Base-by-base conservation (phyloP, 2,113 vertebrate species). In the Acrocephalus arundinaceus region DNA sequence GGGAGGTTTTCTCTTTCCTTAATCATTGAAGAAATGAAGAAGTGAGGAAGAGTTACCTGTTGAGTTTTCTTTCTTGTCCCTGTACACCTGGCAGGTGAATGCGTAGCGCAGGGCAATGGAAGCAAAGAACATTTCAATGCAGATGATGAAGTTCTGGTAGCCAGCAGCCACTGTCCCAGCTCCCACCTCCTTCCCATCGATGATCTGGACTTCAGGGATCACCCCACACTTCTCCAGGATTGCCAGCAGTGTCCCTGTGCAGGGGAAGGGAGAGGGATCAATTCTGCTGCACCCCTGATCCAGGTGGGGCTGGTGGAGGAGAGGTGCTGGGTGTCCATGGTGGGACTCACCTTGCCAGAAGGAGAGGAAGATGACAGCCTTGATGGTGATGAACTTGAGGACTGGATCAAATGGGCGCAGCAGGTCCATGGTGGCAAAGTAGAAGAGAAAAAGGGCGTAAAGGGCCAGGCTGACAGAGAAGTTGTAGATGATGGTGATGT, bases 301-400 rank as follows among this genome's bases (percentile, higher is more conserved):
- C 19, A 45, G 30, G 13, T 57, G 28, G 46, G 70, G 10, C 41
- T 57, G 7, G 3, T 17, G 43, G 23, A 91, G 55, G 24, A 49
- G n/a, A 55, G 66, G 25, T 0, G 0, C 18, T 3, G 30, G 35
- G 48, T 0, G 1, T 30, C 72, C 4, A 0, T 41, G 63, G 28
- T 48, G 75, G 70, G n/a, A 95, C 98, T 12, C 65, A 99, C 99
- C 99, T 98, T 99, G 99, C 99, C 99, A 99, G 97, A 99, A 99
- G 25, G 99, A 99, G 54, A 99, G 98, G 97, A 99, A 99, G 94
- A 99, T 99, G 96, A 99, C 98, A 0, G 99, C 99, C 94, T 99
- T 99, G 96, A 99, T 99, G 45, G 99, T 99, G 96, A 99, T 98
- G 94, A 99, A 99, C 97, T 99, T 99, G 67, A 99, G 98, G 55